These are phyloP conservation scores for Cataglyphis altisquamis DNA, from an alignment of 2,888 invertebrate species.

Conservation along the genomic window DNA sequence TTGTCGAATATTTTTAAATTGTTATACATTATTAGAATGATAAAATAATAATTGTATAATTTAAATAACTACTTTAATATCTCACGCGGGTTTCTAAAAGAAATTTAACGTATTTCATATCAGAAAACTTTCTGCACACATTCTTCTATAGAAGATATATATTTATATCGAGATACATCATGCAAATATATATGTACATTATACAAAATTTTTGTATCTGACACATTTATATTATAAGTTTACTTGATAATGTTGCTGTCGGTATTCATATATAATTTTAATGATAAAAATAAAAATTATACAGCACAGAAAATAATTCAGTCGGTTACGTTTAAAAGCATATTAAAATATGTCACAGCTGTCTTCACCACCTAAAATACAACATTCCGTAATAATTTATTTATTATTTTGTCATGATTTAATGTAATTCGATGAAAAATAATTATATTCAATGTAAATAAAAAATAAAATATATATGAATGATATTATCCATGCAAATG, in stretches of 20 bases:
- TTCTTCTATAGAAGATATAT: constrained; percentile 1
- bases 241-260: not conserved
- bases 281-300: not conserved
- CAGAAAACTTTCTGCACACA: not conserved
- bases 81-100: not conserved
- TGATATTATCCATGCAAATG: not conserved
- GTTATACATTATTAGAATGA: not conserved
- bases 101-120: not conserved
- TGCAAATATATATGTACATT: constrained; percentile 6
- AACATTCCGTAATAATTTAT: not conserved
- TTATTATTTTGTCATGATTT: not conserved
- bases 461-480: not conserved
- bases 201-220: constrained; percentile 5
- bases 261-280: not conserved
- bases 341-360: constrained; percentile 41
- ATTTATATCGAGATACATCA: not conserved
- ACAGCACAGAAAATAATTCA: not conserved
- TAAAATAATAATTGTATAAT: not conserved
- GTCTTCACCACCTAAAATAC: constrained; percentile 25
- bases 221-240: not conserved
- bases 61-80: not conserved
- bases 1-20: not conserved
- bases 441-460: not conserved
- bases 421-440: not conserved
- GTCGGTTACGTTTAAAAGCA: constrained; percentile 2